Evolutionary conservation across 2,888 invertebrate species (phyloP).

Genomic region (Amphipoea oculea): DNA sequence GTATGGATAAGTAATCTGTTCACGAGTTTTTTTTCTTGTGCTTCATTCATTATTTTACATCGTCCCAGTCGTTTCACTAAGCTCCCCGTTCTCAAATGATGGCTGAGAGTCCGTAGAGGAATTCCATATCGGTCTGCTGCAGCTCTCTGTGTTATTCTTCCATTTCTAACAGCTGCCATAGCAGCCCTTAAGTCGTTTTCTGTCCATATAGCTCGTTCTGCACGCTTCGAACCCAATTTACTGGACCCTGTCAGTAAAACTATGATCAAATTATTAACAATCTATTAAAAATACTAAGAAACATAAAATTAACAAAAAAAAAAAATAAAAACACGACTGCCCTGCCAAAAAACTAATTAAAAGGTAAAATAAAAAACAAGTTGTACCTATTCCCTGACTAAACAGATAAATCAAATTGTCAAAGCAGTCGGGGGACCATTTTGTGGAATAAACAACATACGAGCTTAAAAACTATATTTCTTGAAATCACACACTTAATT

Average conservation of each 20-base stretch:
- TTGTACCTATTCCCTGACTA: too few relatives aligned
- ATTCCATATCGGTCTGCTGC: conserved; percentile 21
- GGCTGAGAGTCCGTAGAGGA: conserved; percentile 23
- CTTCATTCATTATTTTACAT: conserved; percentile 8
- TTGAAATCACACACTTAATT: not conserved
- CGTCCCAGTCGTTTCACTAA: conserved; percentile 4
- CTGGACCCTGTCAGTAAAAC: not conserved
- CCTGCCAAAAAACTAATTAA: too few relatives aligned
- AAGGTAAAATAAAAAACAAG: too few relatives aligned
- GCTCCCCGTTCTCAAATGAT: conserved; percentile 16
- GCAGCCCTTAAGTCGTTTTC: conserved; percentile 14
- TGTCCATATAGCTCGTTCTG: conserved; percentile 10
- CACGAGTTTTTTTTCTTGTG: not conserved
- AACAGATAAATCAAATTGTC: too few relatives aligned
- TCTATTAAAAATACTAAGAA: not conserved
- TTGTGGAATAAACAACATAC: not conserved
- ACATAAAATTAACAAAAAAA: too few relatives aligned
- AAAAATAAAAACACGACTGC: too few relatives aligned
- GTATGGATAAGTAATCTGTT: not conserved
- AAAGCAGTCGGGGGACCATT: too few relatives aligned
- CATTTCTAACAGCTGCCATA: conserved; percentile 4
- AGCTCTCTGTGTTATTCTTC: not conserved
- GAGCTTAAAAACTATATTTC: not conserved
- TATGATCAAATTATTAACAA: not conserved
- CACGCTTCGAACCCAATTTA: not conserved